A percentile compares a stretch with the other conserved stretches of the same genome.
Evolutionary conservation across 2,797 vertebrate genomes (phyloP).

Genomic region (Poecilia gillii): DNA sequence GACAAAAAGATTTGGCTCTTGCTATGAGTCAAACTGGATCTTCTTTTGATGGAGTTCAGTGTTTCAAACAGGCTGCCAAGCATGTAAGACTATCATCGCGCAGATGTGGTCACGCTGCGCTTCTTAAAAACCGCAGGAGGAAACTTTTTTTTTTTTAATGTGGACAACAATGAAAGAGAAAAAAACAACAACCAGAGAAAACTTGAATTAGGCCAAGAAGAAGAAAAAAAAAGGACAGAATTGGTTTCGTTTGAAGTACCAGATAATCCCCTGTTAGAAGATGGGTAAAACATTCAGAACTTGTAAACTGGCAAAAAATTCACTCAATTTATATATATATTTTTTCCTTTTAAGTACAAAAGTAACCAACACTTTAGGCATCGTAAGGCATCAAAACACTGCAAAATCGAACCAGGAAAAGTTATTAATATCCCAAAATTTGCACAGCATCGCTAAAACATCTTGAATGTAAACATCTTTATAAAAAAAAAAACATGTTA

Average conservation of each 20-base stretch:
- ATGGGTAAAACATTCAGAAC: not conserved
- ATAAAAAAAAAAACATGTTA: conserved; percentile 34
- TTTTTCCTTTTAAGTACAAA: not conserved
- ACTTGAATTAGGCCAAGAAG: not conserved
- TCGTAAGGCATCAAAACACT: conserved; percentile 46
- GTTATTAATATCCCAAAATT: not conserved
- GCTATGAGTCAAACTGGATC: not conserved
- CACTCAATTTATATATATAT: not conserved
- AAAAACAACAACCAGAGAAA: not conserved
- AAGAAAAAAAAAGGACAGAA: not conserved
- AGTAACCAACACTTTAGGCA: conserved; percentile 8
- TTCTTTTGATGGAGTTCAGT: not conserved
- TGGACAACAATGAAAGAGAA: not conserved
- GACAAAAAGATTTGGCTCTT: not conserved
- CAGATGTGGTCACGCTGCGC: not conserved
- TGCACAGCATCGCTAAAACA: conserved; percentile 40
- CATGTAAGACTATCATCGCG: not conserved
- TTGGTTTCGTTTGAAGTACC: not conserved
- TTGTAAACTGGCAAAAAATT: conserved; percentile 12
- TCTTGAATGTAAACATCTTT: conserved; percentile 49
- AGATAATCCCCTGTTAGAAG: not conserved
- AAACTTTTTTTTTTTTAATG: not conserved
- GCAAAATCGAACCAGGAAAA: conserved; percentile 7
- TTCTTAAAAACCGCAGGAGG: not conserved
- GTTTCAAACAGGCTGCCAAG: not conserved